Percentiles rank a stretch among this genome's conserved stretches.
These are phyloP conservation scores for Calcarius ornatus DNA, from an alignment of 2,113 vertebrate species.

Conservation along the genomic window DNA sequence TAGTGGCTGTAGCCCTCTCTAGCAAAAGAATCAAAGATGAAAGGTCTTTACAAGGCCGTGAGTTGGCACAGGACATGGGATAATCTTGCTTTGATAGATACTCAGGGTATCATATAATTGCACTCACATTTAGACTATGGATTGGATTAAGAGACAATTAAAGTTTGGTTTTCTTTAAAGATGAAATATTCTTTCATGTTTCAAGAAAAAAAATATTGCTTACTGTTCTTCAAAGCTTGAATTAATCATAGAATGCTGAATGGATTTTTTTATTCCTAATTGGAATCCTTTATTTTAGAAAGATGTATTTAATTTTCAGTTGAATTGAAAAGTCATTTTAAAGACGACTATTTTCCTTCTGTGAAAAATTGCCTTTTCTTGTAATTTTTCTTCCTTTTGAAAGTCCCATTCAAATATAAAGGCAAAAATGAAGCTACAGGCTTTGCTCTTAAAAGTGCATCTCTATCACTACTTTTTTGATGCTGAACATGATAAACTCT, in stretches of 20 bases:
- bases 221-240: not conserved
- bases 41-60: not conserved
- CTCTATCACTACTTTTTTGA: conserved; percentile 19
- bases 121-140: not conserved
- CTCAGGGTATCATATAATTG: not conserved
- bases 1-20: not conserved
- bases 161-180: not conserved
- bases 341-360: not conserved
- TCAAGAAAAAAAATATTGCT: not conserved
- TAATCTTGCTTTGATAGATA: not conserved
- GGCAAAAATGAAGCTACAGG: not conserved
- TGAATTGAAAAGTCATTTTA: not conserved
- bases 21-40: not conserved
- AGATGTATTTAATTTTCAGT: not conserved
- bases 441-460: not conserved
- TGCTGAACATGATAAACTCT: not conserved
- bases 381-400: conserved; percentile 6
- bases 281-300: not conserved
- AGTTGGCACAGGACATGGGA: not conserved
- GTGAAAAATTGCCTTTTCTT: not conserved
- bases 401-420: not conserved
- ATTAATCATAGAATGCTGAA: not conserved
- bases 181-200: not conserved
- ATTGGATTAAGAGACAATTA: not conserved
- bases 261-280: not conserved